Percentiles rank a stretch among this genome's conserved stretches.
phyloP scores from a whole-genome alignment of 2,797 vertebrate genomes.

The Gobio occitaniae region DNA sequence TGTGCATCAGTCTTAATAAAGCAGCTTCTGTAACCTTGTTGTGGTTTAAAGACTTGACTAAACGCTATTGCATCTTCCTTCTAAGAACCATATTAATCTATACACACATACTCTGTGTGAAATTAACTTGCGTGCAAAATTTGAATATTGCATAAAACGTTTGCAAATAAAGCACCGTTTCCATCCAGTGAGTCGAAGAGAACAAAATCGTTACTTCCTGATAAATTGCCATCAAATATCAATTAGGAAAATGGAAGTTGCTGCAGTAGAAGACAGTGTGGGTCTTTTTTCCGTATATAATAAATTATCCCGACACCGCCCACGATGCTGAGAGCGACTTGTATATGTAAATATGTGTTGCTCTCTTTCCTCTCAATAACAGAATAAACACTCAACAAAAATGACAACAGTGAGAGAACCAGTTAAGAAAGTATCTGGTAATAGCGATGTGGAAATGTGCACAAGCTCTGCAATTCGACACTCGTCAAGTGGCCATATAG shows the following conservation, averaged over 20 bases:
- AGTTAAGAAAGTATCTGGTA: no score
- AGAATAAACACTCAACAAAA: no score
- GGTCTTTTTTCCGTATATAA: background rate
- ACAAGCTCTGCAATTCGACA: no score
- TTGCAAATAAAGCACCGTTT: background rate
- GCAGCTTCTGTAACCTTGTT: slow-evolving; percentile 33
- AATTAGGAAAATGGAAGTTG: background rate
- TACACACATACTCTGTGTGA: background rate
- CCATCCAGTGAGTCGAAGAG: background rate
- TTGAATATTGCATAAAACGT: no score
- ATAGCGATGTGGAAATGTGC: no score
- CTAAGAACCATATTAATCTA: background rate
- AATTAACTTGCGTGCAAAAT: no score
- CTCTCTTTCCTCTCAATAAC: no score
- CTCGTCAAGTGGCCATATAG: no score
- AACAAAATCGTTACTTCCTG: background rate
- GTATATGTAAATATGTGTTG: no score
- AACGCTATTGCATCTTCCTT: slow-evolving; percentile 6
- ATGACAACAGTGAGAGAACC: no score
- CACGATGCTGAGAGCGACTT: no score
- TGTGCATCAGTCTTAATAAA: slow-evolving; percentile 44
- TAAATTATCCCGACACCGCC: background rate
- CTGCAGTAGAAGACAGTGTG: background rate
- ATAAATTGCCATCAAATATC: background rate
- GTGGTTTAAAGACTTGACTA: background rate